Base-by-base conservation (phyloP, 2,113 vertebrate species). In the Cyanoramphus novaezelandiae region DNA sequence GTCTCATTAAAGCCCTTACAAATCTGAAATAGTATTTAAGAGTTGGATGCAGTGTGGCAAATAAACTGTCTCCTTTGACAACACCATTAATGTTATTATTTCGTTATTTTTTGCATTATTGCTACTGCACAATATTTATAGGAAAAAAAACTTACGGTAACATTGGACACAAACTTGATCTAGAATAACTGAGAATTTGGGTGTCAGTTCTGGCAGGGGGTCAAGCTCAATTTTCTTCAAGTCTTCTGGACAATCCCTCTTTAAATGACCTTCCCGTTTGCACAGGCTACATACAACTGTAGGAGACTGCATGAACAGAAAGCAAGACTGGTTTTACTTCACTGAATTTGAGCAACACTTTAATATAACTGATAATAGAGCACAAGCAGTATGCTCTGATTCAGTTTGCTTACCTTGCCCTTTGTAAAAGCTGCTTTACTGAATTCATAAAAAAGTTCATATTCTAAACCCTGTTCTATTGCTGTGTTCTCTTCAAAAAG, bases 231-330 rank as follows among this genome's bases (percentile, higher is more conserved):
- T 98, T 94, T 98, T 99, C 97, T 99, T 99, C 97, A 99, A 99
- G 96, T 99, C 99, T 93, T 99, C 99, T 8, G 99, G 99, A 91
- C 99, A 99, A 94, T 99, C 99, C 57, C 97, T 98, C 93, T 99
- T 99, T 79, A 99, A 97, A 82, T 99, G 99, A 33, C 99, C 99
- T 82, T 99, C 99, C 50, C 98, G 98, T 95, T 99, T 99, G 95
- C 99, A 99, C 86, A 99, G 97, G 94, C 98, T 98, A 96, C 99
- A 99, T 55, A 99, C 99, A 24, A 99, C 97, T 67, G 97, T 98
- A 88, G 99, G 99, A 86, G 98, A 98, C 99, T 99, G 77, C 9
- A 89, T 44, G 47, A 92, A 96, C 55, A 21, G 50, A 96, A 94
- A 96, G 44, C 25, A 93, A 95, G 79, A 87, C 2, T 78, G 19